Percentiles rank a stretch among this genome's conserved stretches.
Conservation (phyloP, 1,140 invertebrate species). For the Onthophagus taurus region DNA sequence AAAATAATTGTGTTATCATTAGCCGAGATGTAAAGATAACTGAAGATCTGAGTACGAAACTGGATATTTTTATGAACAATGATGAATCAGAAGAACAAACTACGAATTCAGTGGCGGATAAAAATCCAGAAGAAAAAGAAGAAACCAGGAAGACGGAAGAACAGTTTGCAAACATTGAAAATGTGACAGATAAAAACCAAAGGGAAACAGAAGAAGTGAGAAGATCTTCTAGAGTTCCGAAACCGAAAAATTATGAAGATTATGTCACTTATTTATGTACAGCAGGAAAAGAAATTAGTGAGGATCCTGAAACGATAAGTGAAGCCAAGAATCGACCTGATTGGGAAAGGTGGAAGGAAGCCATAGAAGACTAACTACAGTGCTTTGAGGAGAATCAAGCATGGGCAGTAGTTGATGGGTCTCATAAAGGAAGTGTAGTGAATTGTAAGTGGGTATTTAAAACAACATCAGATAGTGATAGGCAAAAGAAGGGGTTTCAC, state of each 20-base stretch:
- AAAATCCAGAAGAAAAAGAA: neutral
- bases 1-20: neutral
- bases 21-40: neutral
- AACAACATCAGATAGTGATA: constrained; percentile 29
- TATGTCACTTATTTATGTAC: neutral
- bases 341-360: neutral
- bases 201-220: neutral
- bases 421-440: constrained; percentile 25
- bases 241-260: neutral
- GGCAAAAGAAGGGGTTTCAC: constrained; percentile 33
- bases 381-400: constrained; percentile 32
- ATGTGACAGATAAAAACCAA: too few relatives aligned
- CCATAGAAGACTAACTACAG: constrained; percentile 23
- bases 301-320: neutral
- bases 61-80: neutral
- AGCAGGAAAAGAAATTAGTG: neutral
- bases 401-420: constrained; percentile 29
- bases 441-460: constrained; percentile 40
- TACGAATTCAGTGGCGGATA: neutral
- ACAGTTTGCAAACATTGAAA: too few relatives aligned
- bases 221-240: constrained; percentile 1
- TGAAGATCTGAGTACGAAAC: neutral
- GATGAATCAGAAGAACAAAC: neutral
- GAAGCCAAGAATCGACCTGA: neutral
- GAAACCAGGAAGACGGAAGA: too few relatives aligned